Evolutionary conservation across 53 echinoderm and acorn worm species (phyloP), one percentile per base, ranked within the genome.

Genomic region (Crossaster papposus): DNA sequence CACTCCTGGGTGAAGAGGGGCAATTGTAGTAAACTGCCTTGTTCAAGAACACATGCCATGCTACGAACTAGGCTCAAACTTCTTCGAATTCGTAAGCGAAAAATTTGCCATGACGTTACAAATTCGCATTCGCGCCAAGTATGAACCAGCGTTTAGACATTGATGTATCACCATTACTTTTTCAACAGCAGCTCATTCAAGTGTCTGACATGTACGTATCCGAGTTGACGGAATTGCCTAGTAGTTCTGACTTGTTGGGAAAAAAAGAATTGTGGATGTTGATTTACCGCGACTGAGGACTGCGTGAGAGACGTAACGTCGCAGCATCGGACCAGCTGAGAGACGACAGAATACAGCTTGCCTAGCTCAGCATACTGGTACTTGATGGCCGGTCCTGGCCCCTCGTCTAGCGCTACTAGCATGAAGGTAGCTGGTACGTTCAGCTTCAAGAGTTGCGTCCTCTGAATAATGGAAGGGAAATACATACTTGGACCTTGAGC

Each of bases 281-380:
- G 13, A 14, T 51, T 88, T 90, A 99, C 96, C 78, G 88, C 77
- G 72, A 93, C 79, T 26, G 96, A 99, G 32, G 94, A 94, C 79
- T 99, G 96, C 50, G 92, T 93, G 76, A 91, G 93, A 2, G 99
- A 93, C 22, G 90, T 89, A 75, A 99, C 96, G 73, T 99, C 98
- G 81, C 99, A 99, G 78, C 99, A 96, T 13, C 99, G 82, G 80
- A 99, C 94, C 35, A 96, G 91, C 86, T 94, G 93, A 7, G 99
- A 99, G 26, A 99, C 96, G 3, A 96, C 99, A 5, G 96, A 99
- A 81, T 96, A 99, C 35, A 99, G 92, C 81, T 99, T 99, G 92
- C 99, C 96, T 32, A 99, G 89, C 81, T 99, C 99, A 20, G 99
- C 96, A 38, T 99, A 99, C 92, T 99, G 99, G 91, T 99, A 99